Conservation (phyloP, 2,113 vertebrate species). For the Monopterus albus region DNA sequence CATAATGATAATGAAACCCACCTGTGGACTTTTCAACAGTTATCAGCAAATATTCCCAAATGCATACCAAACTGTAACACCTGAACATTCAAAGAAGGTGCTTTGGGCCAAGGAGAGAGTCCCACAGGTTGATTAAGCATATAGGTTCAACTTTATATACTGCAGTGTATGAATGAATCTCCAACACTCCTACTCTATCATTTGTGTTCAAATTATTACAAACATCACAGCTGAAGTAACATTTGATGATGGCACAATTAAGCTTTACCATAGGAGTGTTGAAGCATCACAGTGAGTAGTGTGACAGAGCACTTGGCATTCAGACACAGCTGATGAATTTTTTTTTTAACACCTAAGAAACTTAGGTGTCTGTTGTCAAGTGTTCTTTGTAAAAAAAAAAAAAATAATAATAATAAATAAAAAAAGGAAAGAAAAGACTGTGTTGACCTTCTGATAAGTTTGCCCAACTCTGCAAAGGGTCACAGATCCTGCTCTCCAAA, state of each 20-base stretch:
- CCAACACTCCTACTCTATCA: background rate
- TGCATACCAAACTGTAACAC: background rate
- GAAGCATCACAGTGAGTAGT: background rate
- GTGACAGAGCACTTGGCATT: no score
- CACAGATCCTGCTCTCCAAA: no score
- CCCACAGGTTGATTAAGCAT: background rate
- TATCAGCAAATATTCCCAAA: background rate
- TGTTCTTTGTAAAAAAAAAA: no score
- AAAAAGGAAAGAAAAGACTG: no score
- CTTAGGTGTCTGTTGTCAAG: no score
- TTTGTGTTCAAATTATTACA: background rate
- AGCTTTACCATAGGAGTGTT: background rate
- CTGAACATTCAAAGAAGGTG: background rate
- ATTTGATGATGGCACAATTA: background rate
- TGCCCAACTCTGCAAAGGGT: no score
- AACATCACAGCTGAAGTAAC: background rate
- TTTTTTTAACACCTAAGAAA: no score
- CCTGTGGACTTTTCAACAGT: conserved; percentile 8
- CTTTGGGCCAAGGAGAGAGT: background rate
- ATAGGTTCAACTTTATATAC: background rate
- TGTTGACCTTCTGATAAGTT: no score
- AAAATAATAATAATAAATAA: no score
- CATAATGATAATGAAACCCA: conserved; percentile 37
- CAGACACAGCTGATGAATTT: no score
- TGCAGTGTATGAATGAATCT: background rate